Evolutionary conservation across 2,113 vertebrate species (phyloP), one percentile per base, ranked within the genome.

Genomic region (Lontra canadensis): DNA sequence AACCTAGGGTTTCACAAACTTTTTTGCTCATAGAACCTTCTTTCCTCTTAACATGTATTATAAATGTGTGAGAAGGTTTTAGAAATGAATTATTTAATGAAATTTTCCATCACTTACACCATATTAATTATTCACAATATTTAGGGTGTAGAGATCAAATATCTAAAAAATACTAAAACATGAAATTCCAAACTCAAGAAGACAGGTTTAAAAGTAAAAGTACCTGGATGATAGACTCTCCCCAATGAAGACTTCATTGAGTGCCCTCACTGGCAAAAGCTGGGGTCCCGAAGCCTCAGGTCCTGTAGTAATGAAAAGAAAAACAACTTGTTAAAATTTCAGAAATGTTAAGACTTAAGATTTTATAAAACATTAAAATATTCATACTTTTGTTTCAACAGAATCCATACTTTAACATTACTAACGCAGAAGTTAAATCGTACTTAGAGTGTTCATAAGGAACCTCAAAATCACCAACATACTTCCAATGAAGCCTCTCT

Each of bases 211-310:
- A 55, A 95, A 71, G 73, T 82, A 80, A 55, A 95, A 71, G 73
- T 99, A 99, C 99, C 99, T 99, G 97, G 99, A 99, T 57, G 99
- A 99, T 63, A 99, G 98, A 94, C 99, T 99, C 80, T 99, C 99
- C 85, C 99, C 99, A 85, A 99, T 99, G 98, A 99, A 99, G 98
- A 99, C 99, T 98, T 99, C 99, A 96, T 99, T 99, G 82, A 99
- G 99, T 42, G 99, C 99, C 98, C 99, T 99, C 93, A 99, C 98
- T 3, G 99, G 99, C 63, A 99, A 99, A 65, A 99, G 99, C 55
- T 99, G 98, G 2, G 99, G 99, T 96, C 99, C 98, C 93, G 99
- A 99, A 95, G 98, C 90, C 59, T 98, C 98, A 8, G 98, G 97
- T 23, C 98, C 98, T 97, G 82, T 25, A 97, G 98, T 81, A 98